Conservation (phyloP, 2,888 invertebrate genomes). For the Diloba caeruleocephala region DNA sequence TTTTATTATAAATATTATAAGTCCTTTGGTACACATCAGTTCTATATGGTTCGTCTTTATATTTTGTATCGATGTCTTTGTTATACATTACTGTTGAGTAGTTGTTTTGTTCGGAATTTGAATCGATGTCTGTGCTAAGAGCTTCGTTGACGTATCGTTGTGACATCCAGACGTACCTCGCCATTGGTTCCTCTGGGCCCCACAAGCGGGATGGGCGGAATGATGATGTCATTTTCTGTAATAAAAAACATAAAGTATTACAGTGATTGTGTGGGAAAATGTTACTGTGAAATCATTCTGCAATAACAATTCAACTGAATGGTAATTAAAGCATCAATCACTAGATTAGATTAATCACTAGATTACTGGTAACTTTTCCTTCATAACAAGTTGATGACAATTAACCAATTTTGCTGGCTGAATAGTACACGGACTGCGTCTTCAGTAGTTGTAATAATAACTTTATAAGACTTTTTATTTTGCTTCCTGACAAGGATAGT, state of each 20-base stretch:
- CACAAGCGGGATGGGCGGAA: slow-evolving; percentile 82
- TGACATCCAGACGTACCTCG: slow-evolving; percentile 85
- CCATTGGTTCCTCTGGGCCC: slow-evolving; percentile 85
- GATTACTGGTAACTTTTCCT: too few species aligned
- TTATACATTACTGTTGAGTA: slow-evolving; percentile 72
- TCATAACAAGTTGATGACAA: too few species aligned
- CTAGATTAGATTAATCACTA: too few species aligned
- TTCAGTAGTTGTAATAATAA: too few species aligned
- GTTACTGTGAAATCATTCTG: too few species aligned
- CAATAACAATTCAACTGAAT: too few species aligned
- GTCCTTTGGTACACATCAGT: slow-evolving; percentile 68
- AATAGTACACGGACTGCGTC: too few species aligned
- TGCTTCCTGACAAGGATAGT: too few species aligned
- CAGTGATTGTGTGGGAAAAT: too few species aligned
- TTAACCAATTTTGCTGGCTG: too few species aligned
- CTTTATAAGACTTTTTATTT: too few species aligned
- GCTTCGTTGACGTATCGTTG: slow-evolving; percentile 76
- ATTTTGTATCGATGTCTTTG: slow-evolving; percentile 70
- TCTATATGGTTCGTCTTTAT: slow-evolving; percentile 68
- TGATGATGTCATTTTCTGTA: slow-evolving; percentile 82
- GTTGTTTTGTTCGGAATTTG: slow-evolving; percentile 70
- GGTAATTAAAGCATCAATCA: too few species aligned
- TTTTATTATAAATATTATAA: slow-evolving; percentile 67
- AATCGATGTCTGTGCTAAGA: slow-evolving; percentile 69
- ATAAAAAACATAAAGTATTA: neutral